Base-by-base conservation (phyloP, 2,888 invertebrate genomes). In the Xylocampa areola region DNA sequence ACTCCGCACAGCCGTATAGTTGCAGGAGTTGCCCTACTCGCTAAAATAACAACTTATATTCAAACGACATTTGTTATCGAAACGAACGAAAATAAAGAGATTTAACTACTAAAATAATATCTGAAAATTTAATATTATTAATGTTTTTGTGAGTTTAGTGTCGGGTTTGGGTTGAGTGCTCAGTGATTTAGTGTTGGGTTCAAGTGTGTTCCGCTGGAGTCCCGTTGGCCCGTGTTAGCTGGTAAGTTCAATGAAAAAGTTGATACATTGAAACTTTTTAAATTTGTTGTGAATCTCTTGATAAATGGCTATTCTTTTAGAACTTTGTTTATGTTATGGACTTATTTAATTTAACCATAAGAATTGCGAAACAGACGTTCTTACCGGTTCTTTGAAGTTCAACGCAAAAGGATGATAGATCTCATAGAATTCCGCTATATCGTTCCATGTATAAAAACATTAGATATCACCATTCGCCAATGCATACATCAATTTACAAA, bases 201-300 rank as follows among this genome's bases (percentile, higher is more conserved):
- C 70, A 60, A 70, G 81, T 82, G 84, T 76, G 76, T 78, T 76
- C 74, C 67, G 57, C 62, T 39, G 73, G 81, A 84, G 86, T 92
- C 89, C 92, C 91, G 92, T 91, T 92, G 89, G 79, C 80, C 82
- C 82, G 80, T 80, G 85, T 79, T 84, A 82, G 85, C 84, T 83
- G 77, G 83, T 85, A 81, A 85, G 84, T 80, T 76, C 55, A 82
- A 86, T 81, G 89, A 90, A 66, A 66, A 88, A 88, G 89, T 88
- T 87, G 78, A 80, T 80, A 81, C 73, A 74, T 74, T 75, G 71
- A 77, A 53, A 55, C 57, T 60, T 73, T 61, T 52, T 36, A 39
- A 36, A 35, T 6, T 27, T 41, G 19, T 17, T 32, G 0, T 30
- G 16, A 2, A 27, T 27, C 13, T 33, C 11, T 33, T n/a, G 13